Conservation (phyloP, 1,140 invertebrate species). For the Orchestia grillus region DNA sequence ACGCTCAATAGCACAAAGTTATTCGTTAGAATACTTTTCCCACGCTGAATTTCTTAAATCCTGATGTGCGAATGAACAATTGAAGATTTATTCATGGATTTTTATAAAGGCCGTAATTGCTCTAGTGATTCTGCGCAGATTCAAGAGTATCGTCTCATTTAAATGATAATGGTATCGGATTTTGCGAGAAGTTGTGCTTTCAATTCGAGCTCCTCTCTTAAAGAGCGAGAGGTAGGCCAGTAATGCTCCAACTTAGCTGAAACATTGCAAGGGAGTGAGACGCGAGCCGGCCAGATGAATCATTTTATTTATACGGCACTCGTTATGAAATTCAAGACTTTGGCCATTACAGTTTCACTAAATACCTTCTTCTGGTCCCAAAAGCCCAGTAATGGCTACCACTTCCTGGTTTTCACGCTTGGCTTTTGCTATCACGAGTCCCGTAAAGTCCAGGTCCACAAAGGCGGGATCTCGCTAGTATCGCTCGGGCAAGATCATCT, state of each 20-base stretch:
- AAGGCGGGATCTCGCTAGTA: background rate
- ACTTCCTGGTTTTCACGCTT: background rate
- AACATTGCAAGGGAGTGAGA: background rate
- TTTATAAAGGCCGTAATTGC: background rate
- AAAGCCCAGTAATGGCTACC: background rate
- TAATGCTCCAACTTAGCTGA: background rate
- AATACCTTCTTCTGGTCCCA: background rate
- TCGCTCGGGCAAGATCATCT: background rate
- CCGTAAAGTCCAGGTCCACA: background rate
- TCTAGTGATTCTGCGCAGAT: background rate
- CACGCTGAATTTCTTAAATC: background rate
- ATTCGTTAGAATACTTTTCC: background rate
- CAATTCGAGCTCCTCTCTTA: background rate
- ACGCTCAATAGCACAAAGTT: background rate
- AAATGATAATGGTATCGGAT: background rate
- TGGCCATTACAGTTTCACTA: background rate
- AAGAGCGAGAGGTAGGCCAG: background rate
- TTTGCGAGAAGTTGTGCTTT: background rate
- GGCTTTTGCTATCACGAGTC: background rate
- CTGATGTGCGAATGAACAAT: background rate
- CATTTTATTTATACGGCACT: background rate
- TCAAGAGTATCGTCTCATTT: slow-evolving; percentile 1
- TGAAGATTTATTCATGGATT: background rate
- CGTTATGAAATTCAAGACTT: background rate
- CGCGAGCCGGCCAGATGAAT: background rate